These are phyloP conservation scores for Camponotus vicinus DNA, from an alignment of 1,140 invertebrate genomes.

Conservation along the genomic window DNA sequence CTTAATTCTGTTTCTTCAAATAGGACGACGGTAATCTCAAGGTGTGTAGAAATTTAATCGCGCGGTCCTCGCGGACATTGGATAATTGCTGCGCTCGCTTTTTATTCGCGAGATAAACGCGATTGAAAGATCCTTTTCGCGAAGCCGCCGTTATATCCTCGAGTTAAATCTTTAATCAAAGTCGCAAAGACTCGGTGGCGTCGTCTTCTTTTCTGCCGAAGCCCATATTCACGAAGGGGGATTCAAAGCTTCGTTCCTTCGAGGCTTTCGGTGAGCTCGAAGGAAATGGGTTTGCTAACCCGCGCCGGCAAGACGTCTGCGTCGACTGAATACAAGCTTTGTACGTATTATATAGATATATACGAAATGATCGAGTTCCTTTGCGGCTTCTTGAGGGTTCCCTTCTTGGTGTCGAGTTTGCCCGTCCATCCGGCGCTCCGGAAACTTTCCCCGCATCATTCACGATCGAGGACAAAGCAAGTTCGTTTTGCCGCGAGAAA, in stretches of 20 bases:
- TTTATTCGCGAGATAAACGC: conserved; percentile 48
- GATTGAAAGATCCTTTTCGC: conserved; percentile 41
- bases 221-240: conserved; percentile 52
- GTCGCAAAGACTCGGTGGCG: conserved; percentile 44
- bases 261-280: conserved; percentile 46
- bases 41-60: conserved; percentile 46
- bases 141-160: conserved; percentile 39
- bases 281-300: conserved; percentile 56
- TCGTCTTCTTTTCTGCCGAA: conserved; percentile 38
- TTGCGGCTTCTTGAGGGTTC: conserved; percentile 51
- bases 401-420: conserved; percentile 35
- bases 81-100: conserved; percentile 52
- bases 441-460: conserved; percentile 49
- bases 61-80: conserved; percentile 24
- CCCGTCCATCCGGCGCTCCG: conserved; percentile 2
- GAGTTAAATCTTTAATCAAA: conserved; percentile 61
- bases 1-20: conserved; percentile 52
- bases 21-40: conserved; percentile 35
- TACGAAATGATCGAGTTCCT: conserved; percentile 63
- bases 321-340: conserved; percentile 47
- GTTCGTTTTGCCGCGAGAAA: conserved; percentile 45
- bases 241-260: conserved; percentile 60
- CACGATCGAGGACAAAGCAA: conserved; percentile 39
- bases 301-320: conserved; percentile 35
- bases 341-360: conserved; percentile 33